A percentile compares a stretch with the other conserved stretches of the same genome.
phyloP scores from a whole-genome alignment of 1,140 invertebrate genomes.

The Drosophila pseudoobscura region DNA sequence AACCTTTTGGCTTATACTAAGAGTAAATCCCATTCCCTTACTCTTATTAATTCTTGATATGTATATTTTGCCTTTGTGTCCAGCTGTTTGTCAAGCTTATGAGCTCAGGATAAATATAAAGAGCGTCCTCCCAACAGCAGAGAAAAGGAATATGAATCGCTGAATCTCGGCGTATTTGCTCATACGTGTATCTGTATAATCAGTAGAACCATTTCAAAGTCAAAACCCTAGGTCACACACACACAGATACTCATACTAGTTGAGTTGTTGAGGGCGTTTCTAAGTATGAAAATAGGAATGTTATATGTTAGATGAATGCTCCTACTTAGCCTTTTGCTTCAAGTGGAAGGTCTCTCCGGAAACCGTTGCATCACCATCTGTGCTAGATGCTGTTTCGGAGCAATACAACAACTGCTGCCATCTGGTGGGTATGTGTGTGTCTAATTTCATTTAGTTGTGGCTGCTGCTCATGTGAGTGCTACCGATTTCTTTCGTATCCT shows the following conservation, averaged over 20 bases:
- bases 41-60: conserved; percentile 12
- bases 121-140: neutral
- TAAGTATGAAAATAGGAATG: conserved; percentile 10
- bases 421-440: conserved; percentile 35
- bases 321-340: conserved; percentile 55
- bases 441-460: conserved; percentile 37
- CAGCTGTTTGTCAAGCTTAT: conserved; percentile 30
- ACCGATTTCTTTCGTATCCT: conserved; percentile 10
- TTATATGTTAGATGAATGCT: conserved; percentile 27
- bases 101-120: conserved; percentile 12
- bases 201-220: neutral
- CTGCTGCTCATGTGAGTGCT: conserved; percentile 37
- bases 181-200: conserved; percentile 1
- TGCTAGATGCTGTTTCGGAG: no score
- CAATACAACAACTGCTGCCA: no score
- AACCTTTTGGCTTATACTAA: neutral
- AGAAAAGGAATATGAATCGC: conserved; percentile 13
- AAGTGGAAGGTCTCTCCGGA: conserved; percentile 35
- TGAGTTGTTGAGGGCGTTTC: conserved; percentile 16
- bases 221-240: neutral
- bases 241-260: conserved; percentile 11
- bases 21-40: no score
- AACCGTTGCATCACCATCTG: conserved; percentile 5
- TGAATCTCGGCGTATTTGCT: neutral
- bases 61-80: conserved; percentile 16